These are phyloP conservation scores for Macroteleia sp. DNA, from an alignment of 2,888 invertebrate genomes.

Conservation along the genomic window DNA sequence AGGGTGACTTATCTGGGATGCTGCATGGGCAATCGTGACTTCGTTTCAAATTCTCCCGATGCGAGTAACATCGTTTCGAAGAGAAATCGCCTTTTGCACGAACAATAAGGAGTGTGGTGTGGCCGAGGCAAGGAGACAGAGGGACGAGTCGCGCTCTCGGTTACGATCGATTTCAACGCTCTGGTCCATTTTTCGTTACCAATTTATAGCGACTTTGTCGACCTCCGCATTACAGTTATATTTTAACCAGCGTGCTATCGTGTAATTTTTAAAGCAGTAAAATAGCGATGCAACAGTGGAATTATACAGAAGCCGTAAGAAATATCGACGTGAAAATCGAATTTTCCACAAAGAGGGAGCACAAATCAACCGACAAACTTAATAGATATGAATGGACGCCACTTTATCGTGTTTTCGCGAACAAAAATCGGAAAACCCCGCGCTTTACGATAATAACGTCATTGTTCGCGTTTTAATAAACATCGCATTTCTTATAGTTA, in stretches of 20 bases:
- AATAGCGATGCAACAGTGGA: slow-evolving; percentile 36
- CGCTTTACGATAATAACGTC: slow-evolving; percentile 15
- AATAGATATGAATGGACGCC: slow-evolving; percentile 37
- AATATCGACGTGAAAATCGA: slow-evolving; percentile 39
- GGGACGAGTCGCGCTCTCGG: slow-evolving; percentile 24
- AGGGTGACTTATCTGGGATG: slow-evolving; percentile 51
- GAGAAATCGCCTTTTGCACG: slow-evolving; percentile 75
- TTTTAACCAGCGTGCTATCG: slow-evolving; percentile 38
- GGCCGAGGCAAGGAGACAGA: slow-evolving; percentile 30
- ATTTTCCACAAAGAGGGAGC: slow-evolving; percentile 32
- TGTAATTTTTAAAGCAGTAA: slow-evolving; percentile 46
- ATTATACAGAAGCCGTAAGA: slow-evolving; percentile 44
- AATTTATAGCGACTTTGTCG: slow-evolving; percentile 54
- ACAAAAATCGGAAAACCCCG: slow-evolving; percentile 8
- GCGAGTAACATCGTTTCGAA: slow-evolving; percentile 74
- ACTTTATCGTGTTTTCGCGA: slow-evolving; percentile 23
- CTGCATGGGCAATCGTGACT: slow-evolving; percentile 73
- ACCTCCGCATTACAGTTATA: slow-evolving; percentile 46
- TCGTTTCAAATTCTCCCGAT: slow-evolving; percentile 74
- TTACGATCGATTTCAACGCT: slow-evolving; percentile 54
- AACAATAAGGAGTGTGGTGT: slow-evolving; percentile 70
- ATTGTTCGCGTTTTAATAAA: slow-evolving; percentile 4
- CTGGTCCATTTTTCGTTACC: slow-evolving; percentile 51
- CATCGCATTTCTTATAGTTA: not conserved
- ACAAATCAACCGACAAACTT: slow-evolving; percentile 37